Base-by-base conservation (phyloP, 2,113 vertebrate genomes). In the Galeopterus variegatus region DNA sequence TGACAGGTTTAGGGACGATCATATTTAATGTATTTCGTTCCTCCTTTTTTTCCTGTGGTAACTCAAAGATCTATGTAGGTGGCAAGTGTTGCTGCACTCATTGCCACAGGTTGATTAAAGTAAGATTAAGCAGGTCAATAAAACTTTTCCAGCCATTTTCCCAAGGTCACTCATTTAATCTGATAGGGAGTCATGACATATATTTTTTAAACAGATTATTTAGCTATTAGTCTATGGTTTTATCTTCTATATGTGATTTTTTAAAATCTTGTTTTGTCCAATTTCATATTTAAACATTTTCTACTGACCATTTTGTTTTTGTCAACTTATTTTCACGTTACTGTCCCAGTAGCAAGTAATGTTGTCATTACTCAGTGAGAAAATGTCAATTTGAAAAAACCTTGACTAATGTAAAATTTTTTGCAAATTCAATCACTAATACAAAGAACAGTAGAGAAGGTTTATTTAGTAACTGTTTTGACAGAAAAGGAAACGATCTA, bases 391-490 rank as follows among this genome's bases (percentile, higher is more conserved):
- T 21, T 87, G 21, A 54, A 54, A 95, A 90, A 75, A 45, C 9
- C 21, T 56, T 93, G 48, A 9, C n/a, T 96, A 17, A 26, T 70
- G 9, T 81, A 84, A 93, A 96, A 70, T 84, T 80, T 41, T 41
- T 41, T 41, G 41, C 41, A 41, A 41, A 41, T 41, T 41, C 41
- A 41, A 41, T 41, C 4, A 41, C 41, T 4, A 41, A 28, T 21
- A 52, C 36, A 75, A 67, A 87, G 50, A 87, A 62, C 13, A 62
- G 24, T 52, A 52, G 24, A 86, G 67, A 58, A 8, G 11, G 6
- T 56, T 92, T 90, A 64, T 11, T 95, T 64, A 88, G 33, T 94
- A 95, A 76, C 45, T 81, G 17, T 72, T 96, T 95, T 94, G 45
- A 72, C 41, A 73, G 62, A 94, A 90, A 89, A 92, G 36, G 56